Base-by-base conservation (phyloP, 2,797 vertebrate species). In the Antennarius maculatus region DNA sequence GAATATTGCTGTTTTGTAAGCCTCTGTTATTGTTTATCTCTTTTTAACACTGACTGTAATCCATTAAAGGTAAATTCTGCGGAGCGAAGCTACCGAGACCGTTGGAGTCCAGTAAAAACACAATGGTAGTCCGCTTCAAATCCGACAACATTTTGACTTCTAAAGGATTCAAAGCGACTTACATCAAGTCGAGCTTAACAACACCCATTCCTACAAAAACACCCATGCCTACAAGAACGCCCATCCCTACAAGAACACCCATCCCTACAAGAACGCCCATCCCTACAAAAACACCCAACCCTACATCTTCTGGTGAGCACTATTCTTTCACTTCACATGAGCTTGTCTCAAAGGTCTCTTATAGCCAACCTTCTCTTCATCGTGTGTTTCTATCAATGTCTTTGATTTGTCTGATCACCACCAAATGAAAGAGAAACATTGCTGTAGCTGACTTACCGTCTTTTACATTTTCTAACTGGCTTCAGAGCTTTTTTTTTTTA, bases 111-210 rank as follows among this genome's bases (percentile, higher is more conserved):
- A 84, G 39, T 15, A 34, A 64, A 45, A 91, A 88, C 80, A 84
- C 78, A 11, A 87, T 94, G 87, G 82, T 93, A 41, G 81, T 95
- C 7, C 89, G 91, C 52, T 95, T 94, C 82, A 92, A 90, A 82
- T 86, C 89, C 0, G 89, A 93, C 74, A 74, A 46, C 66, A 74
- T 3, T 2, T 17, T 79, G 62, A 88, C 68, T 16, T 84, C 92
- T 9, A 89, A 82, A 73, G 93, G 93, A 27, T 94, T 94, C 81
- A 88, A 23, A 3, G 93, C 92, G 6, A 88, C 61, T 4, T 94
- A 81, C 84, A 91, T 83, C 16, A 86, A 87, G 69, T 71, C 78
- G 67, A 92, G 74, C 52, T 70, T 81, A 52, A 23, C 23, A 18
- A 54, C 79, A 2, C 51, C 62, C 27, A 55, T 17, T 2, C 69